These are phyloP conservation scores for Ahaetulla prasina DNA, from an alignment of 2,113 vertebrate genomes.

Conservation along the genomic window DNA sequence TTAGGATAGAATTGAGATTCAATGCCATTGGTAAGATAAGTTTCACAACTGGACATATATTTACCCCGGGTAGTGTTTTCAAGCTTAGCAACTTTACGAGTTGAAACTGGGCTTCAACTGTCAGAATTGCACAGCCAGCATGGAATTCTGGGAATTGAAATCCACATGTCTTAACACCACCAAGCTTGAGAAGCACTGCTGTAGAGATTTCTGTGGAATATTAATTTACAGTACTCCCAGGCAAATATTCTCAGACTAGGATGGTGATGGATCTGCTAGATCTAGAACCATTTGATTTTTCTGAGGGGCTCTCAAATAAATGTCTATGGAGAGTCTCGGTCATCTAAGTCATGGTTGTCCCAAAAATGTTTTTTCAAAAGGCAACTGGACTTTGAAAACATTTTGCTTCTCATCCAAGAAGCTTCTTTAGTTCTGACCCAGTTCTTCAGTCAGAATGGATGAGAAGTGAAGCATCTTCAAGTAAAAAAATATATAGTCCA, in stretches of 20 bases:
- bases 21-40: background rate
- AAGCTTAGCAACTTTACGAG: background rate
- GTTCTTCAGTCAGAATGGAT: background rate
- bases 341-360: background rate
- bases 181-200: background rate
- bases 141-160: background rate
- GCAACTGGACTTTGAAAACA: background rate
- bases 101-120: background rate
- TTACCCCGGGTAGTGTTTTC: background rate
- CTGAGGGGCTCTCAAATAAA: background rate
- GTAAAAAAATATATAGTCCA: background rate
- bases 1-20: background rate
- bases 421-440: background rate
- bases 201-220: background rate
- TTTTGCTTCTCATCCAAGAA: background rate
- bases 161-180: background rate
- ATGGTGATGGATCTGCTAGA: background rate
- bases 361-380: background rate
- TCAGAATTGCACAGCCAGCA: background rate
- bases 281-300: background rate
- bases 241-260: background rate
- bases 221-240: background rate
- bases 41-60: background rate
- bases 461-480: background rate
- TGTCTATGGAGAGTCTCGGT: background rate